Conservation (phyloP, 2,888 invertebrate genomes). For the Lasioglossum marginatum region DNA sequence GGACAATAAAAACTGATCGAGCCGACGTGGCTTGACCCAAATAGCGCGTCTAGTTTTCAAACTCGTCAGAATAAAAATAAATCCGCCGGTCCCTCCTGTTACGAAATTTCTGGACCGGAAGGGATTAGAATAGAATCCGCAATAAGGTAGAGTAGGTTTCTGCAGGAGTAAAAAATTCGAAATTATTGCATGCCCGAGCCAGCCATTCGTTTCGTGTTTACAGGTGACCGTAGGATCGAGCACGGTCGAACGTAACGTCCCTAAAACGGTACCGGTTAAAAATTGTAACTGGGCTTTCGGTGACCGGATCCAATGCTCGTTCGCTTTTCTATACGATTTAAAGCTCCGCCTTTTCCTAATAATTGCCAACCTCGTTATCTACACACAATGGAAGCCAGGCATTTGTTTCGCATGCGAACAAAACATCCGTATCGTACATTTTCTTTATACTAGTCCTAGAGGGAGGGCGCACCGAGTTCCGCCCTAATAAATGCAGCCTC, state of each 20-base stretch:
- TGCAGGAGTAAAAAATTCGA: not conserved
- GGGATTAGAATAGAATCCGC: not conserved
- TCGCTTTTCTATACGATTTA: not conserved
- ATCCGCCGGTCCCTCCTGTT: not conserved
- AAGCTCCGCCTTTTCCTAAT: slow-evolving; percentile 42
- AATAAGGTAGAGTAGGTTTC: not conserved
- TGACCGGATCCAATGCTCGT: not conserved
- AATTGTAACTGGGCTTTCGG: slow-evolving; percentile 23
- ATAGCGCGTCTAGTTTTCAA: not conserved
- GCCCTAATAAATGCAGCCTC: slow-evolving; percentile 59
- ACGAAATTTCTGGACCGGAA: not conserved
- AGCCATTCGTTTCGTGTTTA: not conserved
- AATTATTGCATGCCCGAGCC: not conserved
- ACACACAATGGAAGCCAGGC: slow-evolving; percentile 26
- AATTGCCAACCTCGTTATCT: slow-evolving; percentile 58
- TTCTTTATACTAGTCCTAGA: slow-evolving; percentile 24
- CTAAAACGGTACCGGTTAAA: slow-evolving; percentile 19
- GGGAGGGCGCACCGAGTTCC: slow-evolving; percentile 41
- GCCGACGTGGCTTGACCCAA: not conserved
- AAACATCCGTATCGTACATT: slow-evolving; percentile 32
- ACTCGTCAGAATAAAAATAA: not conserved
- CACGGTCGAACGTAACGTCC: not conserved
- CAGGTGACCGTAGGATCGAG: not conserved
- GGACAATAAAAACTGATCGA: not conserved
- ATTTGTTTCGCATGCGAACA: slow-evolving; percentile 47